Percentiles rank a stretch among this genome's conserved stretches.
These are phyloP conservation scores for Uropsilus gracilis DNA, from an alignment of 2,113 vertebrate species.

Conservation along the genomic window DNA sequence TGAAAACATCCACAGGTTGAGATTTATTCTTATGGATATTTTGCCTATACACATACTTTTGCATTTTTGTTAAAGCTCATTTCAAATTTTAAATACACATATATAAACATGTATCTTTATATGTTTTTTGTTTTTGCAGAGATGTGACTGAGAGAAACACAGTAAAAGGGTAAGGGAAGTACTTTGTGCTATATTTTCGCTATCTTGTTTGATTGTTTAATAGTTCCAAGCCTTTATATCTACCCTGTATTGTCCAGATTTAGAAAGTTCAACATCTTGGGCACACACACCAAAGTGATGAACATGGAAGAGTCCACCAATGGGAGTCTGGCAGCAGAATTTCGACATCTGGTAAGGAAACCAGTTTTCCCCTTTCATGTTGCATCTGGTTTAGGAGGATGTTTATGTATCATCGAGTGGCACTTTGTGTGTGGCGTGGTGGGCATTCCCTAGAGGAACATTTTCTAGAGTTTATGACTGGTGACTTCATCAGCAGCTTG, in stretches of 20 bases:
- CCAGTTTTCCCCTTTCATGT: rapidly evolving
- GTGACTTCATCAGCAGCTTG: neutral
- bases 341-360: constrained; percentile 94
- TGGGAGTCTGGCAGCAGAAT: constrained; percentile 97
- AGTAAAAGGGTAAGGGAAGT: constrained; percentile 91
- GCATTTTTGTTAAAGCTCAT: neutral
- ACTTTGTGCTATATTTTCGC: neutral
- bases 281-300: constrained; percentile 98
- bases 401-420: rapidly evolving
- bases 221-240: neutral
- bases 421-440: neutral
- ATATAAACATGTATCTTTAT: neutral
- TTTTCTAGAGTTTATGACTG: neutral
- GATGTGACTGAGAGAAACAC: constrained; percentile 93
- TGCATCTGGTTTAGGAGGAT: neutral
- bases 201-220: neutral
- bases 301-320: constrained; percentile 99
- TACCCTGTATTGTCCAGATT: constrained; percentile 86
- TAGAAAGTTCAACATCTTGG: constrained; percentile 97
- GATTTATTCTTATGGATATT: neutral
- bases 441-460: neutral
- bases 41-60: neutral
- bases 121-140: constrained; percentile 81
- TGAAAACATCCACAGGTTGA: neutral
- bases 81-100: neutral